These are phyloP conservation scores for Tiaroga cobitis DNA, from an alignment of 2,797 vertebrate genomes.

Conservation along the genomic window DNA sequence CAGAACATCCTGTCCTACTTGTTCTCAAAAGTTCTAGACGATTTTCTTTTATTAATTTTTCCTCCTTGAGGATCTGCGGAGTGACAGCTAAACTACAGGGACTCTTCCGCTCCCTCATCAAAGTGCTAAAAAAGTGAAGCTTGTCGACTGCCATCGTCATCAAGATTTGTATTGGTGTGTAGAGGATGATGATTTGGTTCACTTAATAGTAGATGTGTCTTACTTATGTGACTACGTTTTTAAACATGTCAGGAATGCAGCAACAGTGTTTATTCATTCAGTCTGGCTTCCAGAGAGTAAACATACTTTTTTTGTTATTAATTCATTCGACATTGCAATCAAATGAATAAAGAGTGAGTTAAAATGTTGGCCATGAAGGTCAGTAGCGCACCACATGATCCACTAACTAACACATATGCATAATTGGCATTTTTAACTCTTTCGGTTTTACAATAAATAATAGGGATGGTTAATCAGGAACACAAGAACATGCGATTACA, in stretches of 20 bases:
- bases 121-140: conserved; percentile 7
- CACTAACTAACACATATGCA: too few relatives aligned
- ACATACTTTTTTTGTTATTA: too few relatives aligned
- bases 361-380: too few relatives aligned
- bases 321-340: too few relatives aligned
- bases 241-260: background rate
- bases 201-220: background rate
- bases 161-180: background rate
- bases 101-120: conserved; percentile 20
- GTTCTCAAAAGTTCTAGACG: conserved; percentile 36
- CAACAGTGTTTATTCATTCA: too few relatives aligned
- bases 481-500: too few relatives aligned
- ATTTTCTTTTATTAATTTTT: background rate
- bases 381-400: too few relatives aligned
- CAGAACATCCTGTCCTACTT: conserved; percentile 23
- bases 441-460: too few relatives aligned
- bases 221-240: background rate
- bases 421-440: too few relatives aligned
- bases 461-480: too few relatives aligned
- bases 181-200: background rate
- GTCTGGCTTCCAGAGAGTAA: too few relatives aligned
- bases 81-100: conserved; percentile 34
- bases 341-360: too few relatives aligned
- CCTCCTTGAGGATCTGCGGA: conserved; percentile 14
- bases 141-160: background rate